Evolutionary conservation across 2,888 invertebrate species (phyloP), one percentile per base, ranked within the genome.

Genomic region (Monochamus alternatus): DNA sequence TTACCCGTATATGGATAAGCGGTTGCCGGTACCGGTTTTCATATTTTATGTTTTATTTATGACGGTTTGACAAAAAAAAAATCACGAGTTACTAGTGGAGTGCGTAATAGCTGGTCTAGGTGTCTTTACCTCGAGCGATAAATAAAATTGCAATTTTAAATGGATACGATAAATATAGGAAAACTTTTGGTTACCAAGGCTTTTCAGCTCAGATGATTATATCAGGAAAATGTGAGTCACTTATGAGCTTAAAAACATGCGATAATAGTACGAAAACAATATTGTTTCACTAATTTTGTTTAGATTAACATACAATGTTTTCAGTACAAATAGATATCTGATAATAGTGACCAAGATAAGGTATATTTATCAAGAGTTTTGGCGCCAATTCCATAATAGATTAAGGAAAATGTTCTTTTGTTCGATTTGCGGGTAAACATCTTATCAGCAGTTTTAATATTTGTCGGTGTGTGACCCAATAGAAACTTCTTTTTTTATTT

Each of bases 351-450:
- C 12, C 44, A 10, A 47, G 55, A 55, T 55, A 55, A 55, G 9
- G n/a, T 5, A 14, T 3, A 3, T n/a, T 55, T 55, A 55, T 55
- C 55, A 55, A 22, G 55, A n/a, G n/a, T 55, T 22, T 12, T 22
- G 55, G 55, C 55, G 55, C 55, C 55, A 55, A 22, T 55, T 55
- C 22, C 22, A 55, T n/a, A 55, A 55, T 55, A 55, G 38, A 38
- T 38, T 38, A 38, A 5, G 38, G 38, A 38, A 7, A 38, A 7
- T 38, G 4, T 38, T 38, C 38, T 38, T 38, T 38, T 38, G 38
- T 38, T 38, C 38, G 38, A 38, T 7, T 38, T 38, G 4, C 5
- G 7, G 38, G 38, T 1, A 38, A 38, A 38, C 0, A 22, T 22
- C 22, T 22, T 22, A 22, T 22, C 22, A 22, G 22, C 22, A 22